phyloP scores from a whole-genome alignment of 2,888 invertebrate species.

The Dinocampus coccinellae region DNA sequence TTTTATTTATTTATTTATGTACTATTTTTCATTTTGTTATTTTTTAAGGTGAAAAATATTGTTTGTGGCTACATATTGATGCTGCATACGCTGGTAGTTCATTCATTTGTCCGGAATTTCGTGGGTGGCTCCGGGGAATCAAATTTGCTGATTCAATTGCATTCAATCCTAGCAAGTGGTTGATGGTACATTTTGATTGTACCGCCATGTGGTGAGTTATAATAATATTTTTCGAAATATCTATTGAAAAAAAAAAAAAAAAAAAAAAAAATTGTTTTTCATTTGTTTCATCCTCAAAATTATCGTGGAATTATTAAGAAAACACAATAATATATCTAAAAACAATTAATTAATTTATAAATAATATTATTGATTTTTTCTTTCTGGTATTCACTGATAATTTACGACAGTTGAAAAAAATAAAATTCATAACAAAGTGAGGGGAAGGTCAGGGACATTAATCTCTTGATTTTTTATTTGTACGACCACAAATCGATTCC shows the following conservation, averaged over 20 bases:
- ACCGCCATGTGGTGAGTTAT: slow-evolving; percentile 94
- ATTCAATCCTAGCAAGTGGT: slow-evolving; percentile 98
- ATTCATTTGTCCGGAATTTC: slow-evolving; percentile 95
- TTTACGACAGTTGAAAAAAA: slow-evolving; percentile 74
- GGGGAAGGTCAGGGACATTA: not conserved
- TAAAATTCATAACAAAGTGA: not conserved
- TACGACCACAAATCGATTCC: slow-evolving; percentile 12
- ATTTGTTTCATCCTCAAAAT: too few relatives aligned
- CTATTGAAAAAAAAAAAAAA: too few relatives aligned
- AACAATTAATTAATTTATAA: too few relatives aligned
- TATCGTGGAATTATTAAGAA: too few relatives aligned
- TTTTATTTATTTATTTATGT: too few relatives aligned
- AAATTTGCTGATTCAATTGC: slow-evolving; percentile 94
- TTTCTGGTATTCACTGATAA: too few relatives aligned
- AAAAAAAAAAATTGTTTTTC: too few relatives aligned
- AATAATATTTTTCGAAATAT: slow-evolving; percentile 60
- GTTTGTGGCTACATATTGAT: slow-evolving; percentile 96
- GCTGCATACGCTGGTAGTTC: slow-evolving; percentile 98
- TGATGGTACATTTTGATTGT: slow-evolving; percentile 99
- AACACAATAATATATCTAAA: too few relatives aligned
- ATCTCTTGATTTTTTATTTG: not conserved
- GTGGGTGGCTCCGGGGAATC: slow-evolving; percentile 91
- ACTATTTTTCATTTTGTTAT: not conserved
- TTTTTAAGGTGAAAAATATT: slow-evolving; percentile 77
- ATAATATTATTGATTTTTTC: too few relatives aligned